These are phyloP conservation scores for Caenorhabditis angaria DNA, from an alignment of 2,888 invertebrate genomes.

Conservation along the genomic window DNA sequence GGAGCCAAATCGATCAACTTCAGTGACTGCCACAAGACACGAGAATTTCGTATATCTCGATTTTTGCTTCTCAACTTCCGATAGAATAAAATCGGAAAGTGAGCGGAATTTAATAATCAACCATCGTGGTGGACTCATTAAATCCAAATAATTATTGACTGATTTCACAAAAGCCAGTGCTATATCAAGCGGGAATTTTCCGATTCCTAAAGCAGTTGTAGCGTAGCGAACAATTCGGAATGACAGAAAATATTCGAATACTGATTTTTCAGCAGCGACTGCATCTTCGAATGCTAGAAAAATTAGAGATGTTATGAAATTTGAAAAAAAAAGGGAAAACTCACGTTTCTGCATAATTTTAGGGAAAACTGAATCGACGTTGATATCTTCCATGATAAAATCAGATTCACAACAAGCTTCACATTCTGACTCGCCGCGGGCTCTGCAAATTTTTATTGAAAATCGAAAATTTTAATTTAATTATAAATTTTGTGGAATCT, in stretches of 20 bases:
- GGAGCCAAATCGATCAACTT: slow-evolving; percentile 34
- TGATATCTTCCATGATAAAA: slow-evolving; percentile 38
- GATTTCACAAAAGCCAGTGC: slow-evolving; percentile 46
- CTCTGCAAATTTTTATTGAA: slow-evolving; percentile 41
- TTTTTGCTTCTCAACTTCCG: slow-evolving; percentile 54
- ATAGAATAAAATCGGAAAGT: slow-evolving; percentile 51
- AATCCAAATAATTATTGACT: slow-evolving; percentile 42
- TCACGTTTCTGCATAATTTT: slow-evolving; percentile 48
- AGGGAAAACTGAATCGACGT: slow-evolving; percentile 45
- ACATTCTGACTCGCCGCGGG: slow-evolving; percentile 66
- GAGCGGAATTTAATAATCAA: slow-evolving; percentile 39
- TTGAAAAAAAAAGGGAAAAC: slow-evolving; percentile 8
- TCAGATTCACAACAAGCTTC: slow-evolving; percentile 65
- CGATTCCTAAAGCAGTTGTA: slow-evolving; percentile 45
- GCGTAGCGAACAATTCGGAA: slow-evolving; percentile 62
- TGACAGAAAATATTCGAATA: slow-evolving; percentile 58
- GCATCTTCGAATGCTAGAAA: slow-evolving; percentile 64
- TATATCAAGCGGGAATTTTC: slow-evolving; percentile 55
- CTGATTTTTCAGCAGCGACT: slow-evolving; percentile 49
- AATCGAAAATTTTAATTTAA: not conserved
- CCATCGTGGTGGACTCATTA: slow-evolving; percentile 49
- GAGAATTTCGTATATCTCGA: slow-evolving; percentile 51
- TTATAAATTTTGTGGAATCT: not conserved
- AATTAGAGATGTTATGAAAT: slow-evolving; percentile 3
- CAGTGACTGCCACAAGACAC: slow-evolving; percentile 53